phyloP scores from a whole-genome alignment of 2,888 invertebrate genomes.

The Tholera decimalis region DNA sequence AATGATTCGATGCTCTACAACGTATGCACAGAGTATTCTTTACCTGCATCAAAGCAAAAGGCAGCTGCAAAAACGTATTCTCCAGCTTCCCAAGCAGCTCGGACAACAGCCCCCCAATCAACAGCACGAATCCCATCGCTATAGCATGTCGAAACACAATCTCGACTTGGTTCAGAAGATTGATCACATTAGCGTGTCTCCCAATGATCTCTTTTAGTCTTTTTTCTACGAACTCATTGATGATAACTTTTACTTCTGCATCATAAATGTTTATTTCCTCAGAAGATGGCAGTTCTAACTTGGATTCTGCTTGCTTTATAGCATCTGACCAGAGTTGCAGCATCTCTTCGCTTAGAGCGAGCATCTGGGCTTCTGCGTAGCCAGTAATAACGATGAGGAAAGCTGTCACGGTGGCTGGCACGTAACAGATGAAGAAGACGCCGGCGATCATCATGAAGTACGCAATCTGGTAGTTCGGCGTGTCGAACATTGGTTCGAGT shows the following conservation, averaged over 20 bases:
- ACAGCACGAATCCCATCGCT: conserved; percentile 70
- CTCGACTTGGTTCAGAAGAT: conserved; percentile 66
- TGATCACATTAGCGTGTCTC: conserved; percentile 65
- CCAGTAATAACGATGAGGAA: conserved; percentile 60
- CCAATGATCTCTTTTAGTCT: conserved; percentile 64
- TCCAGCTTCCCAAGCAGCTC: conserved; percentile 74
- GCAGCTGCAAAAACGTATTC: conserved; percentile 74
- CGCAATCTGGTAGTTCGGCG: conserved; percentile 62
- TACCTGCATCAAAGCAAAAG: conserved; percentile 72
- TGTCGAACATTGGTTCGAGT: conserved; percentile 59
- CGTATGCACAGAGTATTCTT: conserved; percentile 3
- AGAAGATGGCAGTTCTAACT: conserved; percentile 14
- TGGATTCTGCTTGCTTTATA: conserved; percentile 28
- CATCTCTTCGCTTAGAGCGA: conserved; percentile 58
- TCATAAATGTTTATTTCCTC: conserved; percentile 13
- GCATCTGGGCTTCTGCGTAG: conserved; percentile 61
- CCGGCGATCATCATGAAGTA: conserved; percentile 45
- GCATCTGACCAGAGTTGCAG: conserved; percentile 61
- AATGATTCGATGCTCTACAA: neutral
- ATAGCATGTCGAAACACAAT: conserved; percentile 69
- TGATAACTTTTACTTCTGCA: conserved; percentile 17
- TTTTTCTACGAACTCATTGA: conserved; percentile 59
- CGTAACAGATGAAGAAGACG: conserved; percentile 52
- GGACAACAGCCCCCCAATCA: conserved; percentile 67
- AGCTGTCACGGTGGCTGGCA: conserved; percentile 61